phyloP scores from a whole-genome alignment of 2,888 invertebrate genomes.

The Machimus rusticus region DNA sequence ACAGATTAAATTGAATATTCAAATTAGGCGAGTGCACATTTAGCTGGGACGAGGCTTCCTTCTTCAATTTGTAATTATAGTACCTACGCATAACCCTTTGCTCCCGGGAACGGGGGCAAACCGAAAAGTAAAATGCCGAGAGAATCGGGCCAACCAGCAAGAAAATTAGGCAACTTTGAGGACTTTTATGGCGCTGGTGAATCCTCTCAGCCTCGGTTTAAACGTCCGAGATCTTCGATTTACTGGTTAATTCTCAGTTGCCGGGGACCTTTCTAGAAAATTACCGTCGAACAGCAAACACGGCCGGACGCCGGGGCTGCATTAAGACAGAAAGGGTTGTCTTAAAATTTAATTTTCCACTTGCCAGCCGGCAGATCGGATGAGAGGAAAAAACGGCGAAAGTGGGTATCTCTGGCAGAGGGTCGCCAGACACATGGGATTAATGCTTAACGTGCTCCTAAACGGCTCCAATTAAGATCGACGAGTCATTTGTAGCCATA shows the following conservation, averaged over 20 bases:
- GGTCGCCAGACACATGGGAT: conserved; percentile 41
- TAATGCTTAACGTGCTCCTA: conserved; percentile 37
- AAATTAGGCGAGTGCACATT: neutral
- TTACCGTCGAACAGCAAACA: conserved; percentile 2
- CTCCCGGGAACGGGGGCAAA: neutral
- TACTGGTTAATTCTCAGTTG: conserved; percentile 10
- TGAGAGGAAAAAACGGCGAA: conserved; percentile 9
- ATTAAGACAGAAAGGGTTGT: conserved; percentile 36
- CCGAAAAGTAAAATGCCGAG: neutral
- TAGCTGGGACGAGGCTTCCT: neutral
- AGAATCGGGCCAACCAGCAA: neutral
- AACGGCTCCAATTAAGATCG: conserved; percentile 43
- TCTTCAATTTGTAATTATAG: neutral
- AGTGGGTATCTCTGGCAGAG: conserved; percentile 6
- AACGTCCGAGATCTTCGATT: neutral
- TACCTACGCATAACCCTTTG: neutral
- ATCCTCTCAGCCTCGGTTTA: neutral
- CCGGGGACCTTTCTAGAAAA: conserved; percentile 20
- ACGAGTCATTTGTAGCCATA: conserved; percentile 18
- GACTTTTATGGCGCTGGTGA: conserved; percentile 19
- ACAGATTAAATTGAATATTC: neutral
- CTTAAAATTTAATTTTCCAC: conserved; percentile 40
- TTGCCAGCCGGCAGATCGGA: conserved; percentile 37
- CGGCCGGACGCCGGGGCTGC: neutral
- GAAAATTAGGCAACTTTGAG: conserved; percentile 34